Evolutionary conservation across 2,797 vertebrate species (phyloP).

Genomic region (Thaleichthys pacificus): DNA sequence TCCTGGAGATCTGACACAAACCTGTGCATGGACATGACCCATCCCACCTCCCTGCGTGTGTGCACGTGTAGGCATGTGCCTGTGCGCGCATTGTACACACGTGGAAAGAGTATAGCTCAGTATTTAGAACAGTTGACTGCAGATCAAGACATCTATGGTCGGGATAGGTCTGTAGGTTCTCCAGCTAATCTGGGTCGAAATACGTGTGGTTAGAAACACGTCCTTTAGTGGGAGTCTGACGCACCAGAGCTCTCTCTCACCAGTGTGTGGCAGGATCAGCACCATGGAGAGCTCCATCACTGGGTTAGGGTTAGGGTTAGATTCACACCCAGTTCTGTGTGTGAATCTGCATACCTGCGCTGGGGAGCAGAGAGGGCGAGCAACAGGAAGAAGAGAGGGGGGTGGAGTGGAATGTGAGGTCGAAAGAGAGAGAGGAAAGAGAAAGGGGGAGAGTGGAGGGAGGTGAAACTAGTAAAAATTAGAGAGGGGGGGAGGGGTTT

Average conservation of each 20-base stretch:
- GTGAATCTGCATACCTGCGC: too few species aligned
- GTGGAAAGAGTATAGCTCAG: neutral
- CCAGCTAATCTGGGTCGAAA: too few species aligned
- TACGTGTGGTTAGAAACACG: too few species aligned
- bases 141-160: too few species aligned
- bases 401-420: neutral
- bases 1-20: neutral
- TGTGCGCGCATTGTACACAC: neutral
- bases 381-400: neutral
- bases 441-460: neutral
- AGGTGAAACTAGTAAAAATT: neutral
- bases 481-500: neutral
- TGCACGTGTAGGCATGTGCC: neutral
- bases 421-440: neutral
- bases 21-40: neutral
- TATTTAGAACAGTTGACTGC: too few species aligned
- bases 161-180: too few species aligned
- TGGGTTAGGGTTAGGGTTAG: too few species aligned
- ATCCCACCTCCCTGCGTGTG: neutral
- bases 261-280: neutral
- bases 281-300: constrained; percentile 3
- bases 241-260: neutral
- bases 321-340: neutral
- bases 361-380: neutral
- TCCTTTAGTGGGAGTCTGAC: neutral